Evolutionary conservation across 1,140 invertebrate species (phyloP), one percentile per base, ranked within the genome.

Genomic region (Hycleus cichorii): DNA sequence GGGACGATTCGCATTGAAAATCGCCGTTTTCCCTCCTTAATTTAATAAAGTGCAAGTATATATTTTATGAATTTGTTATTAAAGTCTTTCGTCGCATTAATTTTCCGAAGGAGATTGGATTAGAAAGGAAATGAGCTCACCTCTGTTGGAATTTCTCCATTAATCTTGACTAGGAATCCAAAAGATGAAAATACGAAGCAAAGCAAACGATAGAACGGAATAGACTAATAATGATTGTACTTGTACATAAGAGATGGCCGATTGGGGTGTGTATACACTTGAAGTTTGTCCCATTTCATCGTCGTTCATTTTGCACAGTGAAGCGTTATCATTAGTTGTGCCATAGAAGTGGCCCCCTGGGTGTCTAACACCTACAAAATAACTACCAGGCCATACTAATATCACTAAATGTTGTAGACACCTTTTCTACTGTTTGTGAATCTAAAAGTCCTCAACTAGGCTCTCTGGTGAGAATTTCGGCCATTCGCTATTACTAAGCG

Each of bases 271-370:
- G 47, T 18, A 51, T 39, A 44, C 27, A 47, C 47, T 50, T 24
- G 50, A 57, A 56, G 46, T 60, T 60, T 60, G 59, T 48, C 49
- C 48, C 55, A 57, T 57, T 64, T 62, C 48, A 32, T 32, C 32
- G 53, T 48, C 55, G 58, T 63, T 66, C 62, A 66, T 66, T 66
- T 63, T 18, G 64, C 64, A 65, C 64, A 58, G 50, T 47, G 59
- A 58, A 57, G 57, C 55, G 59, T 63, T 64, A 63, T 67, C 60
- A 67, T 64, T 64, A 65, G 59, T 54, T 49, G 39, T 44, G 48
- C 57, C 59, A 58, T 59, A 53, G 18, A 56, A 64, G 62, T 54
- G 53, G 46, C 57, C 60, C 44, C 60, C 27, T n/a, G 55, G 50
- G 63, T 32, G 52, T 44, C 42, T 40, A 25, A 25, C 47, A 26